These are phyloP conservation scores for Misgurnus mizolepis DNA, from an alignment of 2,113 vertebrate genomes.

Conservation along the genomic window DNA sequence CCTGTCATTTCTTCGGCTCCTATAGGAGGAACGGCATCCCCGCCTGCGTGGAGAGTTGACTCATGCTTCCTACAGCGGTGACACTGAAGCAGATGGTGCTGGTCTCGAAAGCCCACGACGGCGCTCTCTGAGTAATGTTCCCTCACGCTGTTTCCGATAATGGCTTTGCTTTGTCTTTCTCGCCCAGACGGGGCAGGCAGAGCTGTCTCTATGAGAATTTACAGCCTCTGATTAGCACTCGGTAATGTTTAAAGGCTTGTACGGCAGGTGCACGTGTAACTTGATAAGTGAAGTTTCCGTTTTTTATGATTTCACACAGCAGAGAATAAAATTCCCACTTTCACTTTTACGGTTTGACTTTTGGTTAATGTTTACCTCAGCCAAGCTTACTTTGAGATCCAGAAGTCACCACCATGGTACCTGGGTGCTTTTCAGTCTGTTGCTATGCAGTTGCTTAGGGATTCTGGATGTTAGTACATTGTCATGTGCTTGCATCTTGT, in stretches of 20 bases:
- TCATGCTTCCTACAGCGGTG: constrained; percentile 43
- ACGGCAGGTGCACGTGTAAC: constrained; percentile 23
- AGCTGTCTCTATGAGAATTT: constrained; percentile 29
- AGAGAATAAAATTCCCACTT: constrained; percentile 5
- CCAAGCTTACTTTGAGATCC: too few relatives aligned
- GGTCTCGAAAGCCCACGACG: constrained; percentile 49
- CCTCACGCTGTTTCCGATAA: constrained; percentile 52
- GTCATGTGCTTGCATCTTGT: too few relatives aligned
- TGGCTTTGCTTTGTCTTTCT: constrained; percentile 47
- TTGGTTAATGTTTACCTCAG: neutral
- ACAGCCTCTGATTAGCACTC: constrained; percentile 36
- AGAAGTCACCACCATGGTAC: too few relatives aligned
- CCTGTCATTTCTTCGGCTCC: constrained; percentile 35
- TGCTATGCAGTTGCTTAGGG: too few relatives aligned
- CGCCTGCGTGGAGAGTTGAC: constrained; percentile 9
- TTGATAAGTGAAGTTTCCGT: constrained; percentile 15
- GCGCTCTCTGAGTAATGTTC: constrained; percentile 52
- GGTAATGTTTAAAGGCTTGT: neutral
- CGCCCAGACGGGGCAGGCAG: neutral
- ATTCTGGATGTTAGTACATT: too few relatives aligned
- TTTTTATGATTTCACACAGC: neutral
- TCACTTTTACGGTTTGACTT: constrained; percentile 6
- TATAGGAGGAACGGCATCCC: constrained; percentile 20
- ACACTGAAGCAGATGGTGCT: constrained; percentile 59
- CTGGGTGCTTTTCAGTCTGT: too few relatives aligned